Evolutionary conservation across 2,113 vertebrate genomes (phyloP).

Genomic region (Marcusenius ussheri): DNA sequence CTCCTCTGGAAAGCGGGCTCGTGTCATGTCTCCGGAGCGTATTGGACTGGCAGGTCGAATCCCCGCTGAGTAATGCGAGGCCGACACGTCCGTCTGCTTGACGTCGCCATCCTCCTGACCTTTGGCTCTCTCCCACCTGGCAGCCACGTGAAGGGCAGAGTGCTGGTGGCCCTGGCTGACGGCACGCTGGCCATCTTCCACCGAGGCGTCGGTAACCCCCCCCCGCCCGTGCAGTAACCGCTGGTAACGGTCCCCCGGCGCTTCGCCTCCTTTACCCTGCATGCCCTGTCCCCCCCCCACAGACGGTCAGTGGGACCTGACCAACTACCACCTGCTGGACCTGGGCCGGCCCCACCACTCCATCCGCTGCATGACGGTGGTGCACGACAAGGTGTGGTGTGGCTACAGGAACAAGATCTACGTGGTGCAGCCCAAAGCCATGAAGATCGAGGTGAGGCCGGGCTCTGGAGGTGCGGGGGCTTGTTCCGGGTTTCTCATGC

Average conservation of each 20-base stretch:
- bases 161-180: conserved; percentile 88
- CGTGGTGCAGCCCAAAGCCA: conserved; percentile 92
- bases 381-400: conserved; percentile 97
- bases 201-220: conserved; percentile 79
- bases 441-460: conserved; percentile 88
- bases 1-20: neutral
- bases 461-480: neutral
- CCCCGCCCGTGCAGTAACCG: neutral
- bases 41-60: neutral
- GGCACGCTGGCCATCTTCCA: conserved; percentile 94
- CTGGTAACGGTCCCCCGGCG: neutral
- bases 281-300: neutral
- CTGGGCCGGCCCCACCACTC: conserved; percentile 85
- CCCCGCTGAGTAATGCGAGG: neutral
- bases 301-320: conserved; percentile 98
- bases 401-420: conserved; percentile 96
- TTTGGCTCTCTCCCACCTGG: neutral
- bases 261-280: neutral
- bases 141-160: conserved; percentile 95
- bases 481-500: neutral
- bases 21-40: neutral
- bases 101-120: neutral
- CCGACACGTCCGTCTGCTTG: too few species aligned
- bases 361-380: conserved; percentile 93
- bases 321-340: conserved; percentile 91